Evolutionary conservation across 2,797 vertebrate genomes (phyloP).

Genomic region (Harpagifer antarcticus): DNA sequence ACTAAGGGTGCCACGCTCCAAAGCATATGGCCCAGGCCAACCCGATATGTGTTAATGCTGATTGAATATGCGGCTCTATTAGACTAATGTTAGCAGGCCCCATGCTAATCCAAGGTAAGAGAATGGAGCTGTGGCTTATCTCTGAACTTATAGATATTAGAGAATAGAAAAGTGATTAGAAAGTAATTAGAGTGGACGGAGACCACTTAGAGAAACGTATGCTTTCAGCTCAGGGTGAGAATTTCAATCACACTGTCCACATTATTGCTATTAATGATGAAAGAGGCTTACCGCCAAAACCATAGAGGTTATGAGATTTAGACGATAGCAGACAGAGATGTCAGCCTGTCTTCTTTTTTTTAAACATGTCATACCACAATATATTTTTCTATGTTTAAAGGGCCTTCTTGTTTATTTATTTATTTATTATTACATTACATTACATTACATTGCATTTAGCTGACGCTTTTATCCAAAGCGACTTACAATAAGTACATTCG

Average conservation of each 20-base stretch:
- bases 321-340: conserved; percentile 20
- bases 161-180: conserved; percentile 76
- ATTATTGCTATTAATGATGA: conserved; percentile 63
- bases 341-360: background rate
- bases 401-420: background rate
- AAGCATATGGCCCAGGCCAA: conserved; percentile 58
- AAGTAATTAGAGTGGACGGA: conserved; percentile 77
- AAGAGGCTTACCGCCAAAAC: conserved; percentile 57
- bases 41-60: conserved; percentile 69
- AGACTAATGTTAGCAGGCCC: conserved; percentile 69
- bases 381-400: background rate
- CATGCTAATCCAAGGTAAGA: conserved; percentile 71
- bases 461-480: too few species aligned
- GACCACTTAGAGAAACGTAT: conserved; percentile 77
- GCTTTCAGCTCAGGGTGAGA: conserved; percentile 65
- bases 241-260: conserved; percentile 62
- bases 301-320: conserved; percentile 45
- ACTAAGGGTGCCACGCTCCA: conserved; percentile 32
- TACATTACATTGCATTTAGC: too few species aligned
- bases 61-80: conserved; percentile 75
- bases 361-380: background rate
- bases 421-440: background rate
- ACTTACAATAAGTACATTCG: too few species aligned
- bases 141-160: conserved; percentile 71
- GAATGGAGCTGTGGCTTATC: conserved; percentile 65